Percentiles rank a stretch among this genome's conserved stretches.
Conservation (phyloP, 2,888 invertebrate genomes). For the Steinernema hermaphroditum region DNA sequence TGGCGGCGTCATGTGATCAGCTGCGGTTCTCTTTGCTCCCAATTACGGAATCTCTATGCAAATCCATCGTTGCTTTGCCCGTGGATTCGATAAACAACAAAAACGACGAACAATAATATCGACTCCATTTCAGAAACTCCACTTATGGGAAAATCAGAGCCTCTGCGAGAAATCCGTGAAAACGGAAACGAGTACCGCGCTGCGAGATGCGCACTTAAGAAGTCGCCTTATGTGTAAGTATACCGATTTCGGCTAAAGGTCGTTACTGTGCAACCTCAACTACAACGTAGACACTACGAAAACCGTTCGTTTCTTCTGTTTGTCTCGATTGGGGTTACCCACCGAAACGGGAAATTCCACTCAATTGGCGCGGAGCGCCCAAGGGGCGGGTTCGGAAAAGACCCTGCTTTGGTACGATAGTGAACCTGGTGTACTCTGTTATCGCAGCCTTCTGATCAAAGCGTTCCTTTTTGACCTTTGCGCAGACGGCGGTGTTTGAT, state of each 20-base stretch:
- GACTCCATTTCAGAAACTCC: neutral
- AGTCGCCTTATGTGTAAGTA: conserved; percentile 15
- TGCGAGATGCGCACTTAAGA: neutral
- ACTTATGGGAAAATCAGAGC: neutral
- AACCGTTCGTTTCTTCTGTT: too few relatives aligned
- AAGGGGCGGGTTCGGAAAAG: neutral
- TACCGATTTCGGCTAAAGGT: too few relatives aligned
- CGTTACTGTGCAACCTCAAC: too few relatives aligned
- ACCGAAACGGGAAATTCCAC: conserved; percentile 7
- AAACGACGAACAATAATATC: neutral
- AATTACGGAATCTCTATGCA: neutral
- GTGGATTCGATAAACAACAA: neutral
- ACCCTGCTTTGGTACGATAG: conserved; percentile 6
- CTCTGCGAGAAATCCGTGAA: neutral
- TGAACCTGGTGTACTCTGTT: conserved; percentile 5
- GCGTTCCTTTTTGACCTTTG: conserved; percentile 6
- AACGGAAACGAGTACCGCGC: neutral
- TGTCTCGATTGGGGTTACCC: neutral
- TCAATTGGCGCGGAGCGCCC: neutral
- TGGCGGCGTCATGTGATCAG: conserved; percentile 44
- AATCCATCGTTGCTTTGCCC: neutral
- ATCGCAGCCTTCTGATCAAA: neutral
- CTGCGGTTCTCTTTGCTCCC: neutral
- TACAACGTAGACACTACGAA: too few relatives aligned
- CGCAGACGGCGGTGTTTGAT: neutral